Percentiles rank a stretch among this genome's conserved stretches.
Evolutionary conservation across 2,113 vertebrate species (phyloP).

Genomic region (Paratilapia polleni): DNA sequence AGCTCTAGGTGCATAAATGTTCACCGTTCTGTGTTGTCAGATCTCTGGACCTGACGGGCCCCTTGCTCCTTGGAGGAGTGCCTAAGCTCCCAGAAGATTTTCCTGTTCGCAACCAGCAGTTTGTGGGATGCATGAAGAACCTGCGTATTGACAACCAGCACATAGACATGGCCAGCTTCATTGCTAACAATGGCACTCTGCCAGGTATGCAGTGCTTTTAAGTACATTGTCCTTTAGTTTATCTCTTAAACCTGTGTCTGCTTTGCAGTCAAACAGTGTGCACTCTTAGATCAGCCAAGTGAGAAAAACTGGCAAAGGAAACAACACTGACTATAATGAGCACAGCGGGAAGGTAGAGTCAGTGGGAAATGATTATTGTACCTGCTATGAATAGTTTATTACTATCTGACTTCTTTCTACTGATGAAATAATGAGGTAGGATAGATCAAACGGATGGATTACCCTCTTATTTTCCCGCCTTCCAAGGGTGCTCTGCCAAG

Average conservation of each 20-base stretch:
- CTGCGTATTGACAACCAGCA: conserved; percentile 88
- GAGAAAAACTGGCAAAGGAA: conserved; percentile 17
- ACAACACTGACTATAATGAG: conserved; percentile 44
- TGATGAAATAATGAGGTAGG: conserved; percentile 54
- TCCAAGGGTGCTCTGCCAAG: conserved; percentile 89
- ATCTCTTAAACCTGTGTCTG: not conserved
- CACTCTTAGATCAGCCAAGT: not conserved
- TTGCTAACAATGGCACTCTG: conserved; percentile 93
- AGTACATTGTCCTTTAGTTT: not conserved
- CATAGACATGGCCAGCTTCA: conserved; percentile 92
- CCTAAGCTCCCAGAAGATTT: conserved; percentile 93
- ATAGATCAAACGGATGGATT: conserved; percentile 23
- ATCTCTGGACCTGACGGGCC: conserved; percentile 93
- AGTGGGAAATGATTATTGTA: conserved; percentile 42
- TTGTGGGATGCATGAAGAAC: conserved; percentile 92
- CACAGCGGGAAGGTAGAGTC: conserved; percentile 39
- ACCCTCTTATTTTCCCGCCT: not conserved
- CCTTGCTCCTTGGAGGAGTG: conserved; percentile 90
- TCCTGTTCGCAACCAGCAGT: conserved; percentile 87
- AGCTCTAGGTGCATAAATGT: not conserved
- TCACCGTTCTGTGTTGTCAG: conserved; percentile 68
- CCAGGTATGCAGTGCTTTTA: conserved; percentile 79
- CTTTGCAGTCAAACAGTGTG: conserved; percentile 12
- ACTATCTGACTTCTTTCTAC: conserved; percentile 17
- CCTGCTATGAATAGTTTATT: conserved; percentile 61